A percentile compares a stretch with the other conserved stretches of the same genome.
phyloP scores from a whole-genome alignment of 2,797 vertebrate species.

The Sebastes wilsoni region DNA sequence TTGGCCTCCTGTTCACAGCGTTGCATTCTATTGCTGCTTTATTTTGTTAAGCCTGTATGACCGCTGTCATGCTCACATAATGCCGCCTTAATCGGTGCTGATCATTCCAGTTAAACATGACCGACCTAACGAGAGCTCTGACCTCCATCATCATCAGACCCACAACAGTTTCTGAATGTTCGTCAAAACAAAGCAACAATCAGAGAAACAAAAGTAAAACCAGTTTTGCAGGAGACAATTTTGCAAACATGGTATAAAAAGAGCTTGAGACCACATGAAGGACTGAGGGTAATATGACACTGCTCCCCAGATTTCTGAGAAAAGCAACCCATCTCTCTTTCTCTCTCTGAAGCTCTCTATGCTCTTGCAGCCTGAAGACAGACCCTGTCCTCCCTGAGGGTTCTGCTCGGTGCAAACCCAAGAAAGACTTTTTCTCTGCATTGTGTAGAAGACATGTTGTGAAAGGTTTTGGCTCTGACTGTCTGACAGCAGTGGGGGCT shows the following conservation, averaged over 20 bases:
- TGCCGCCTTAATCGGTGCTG: background rate
- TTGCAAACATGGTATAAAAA: conserved; percentile 56
- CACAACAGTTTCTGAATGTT: background rate
- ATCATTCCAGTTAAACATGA: conserved; percentile 1
- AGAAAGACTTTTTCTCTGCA: conserved; percentile 54
- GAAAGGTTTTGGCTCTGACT: conserved; percentile 65
- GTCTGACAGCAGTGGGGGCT: conserved; percentile 59
- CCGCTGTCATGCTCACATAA: conserved; percentile 1
- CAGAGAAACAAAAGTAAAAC: conserved; percentile 56
- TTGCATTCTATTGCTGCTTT: conserved; percentile 1
- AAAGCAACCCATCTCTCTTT: conserved; percentile 59
- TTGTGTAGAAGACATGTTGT: conserved; percentile 62
- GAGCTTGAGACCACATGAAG: conserved; percentile 77
- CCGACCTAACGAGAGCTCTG: background rate
- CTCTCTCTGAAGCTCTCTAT: conserved; percentile 37
- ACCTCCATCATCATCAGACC: background rate
- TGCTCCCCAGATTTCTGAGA: conserved; percentile 73
- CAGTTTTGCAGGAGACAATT: conserved; percentile 43
- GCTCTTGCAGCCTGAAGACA: conserved; percentile 47
- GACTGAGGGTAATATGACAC: conserved; percentile 49
- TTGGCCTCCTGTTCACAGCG: conserved; percentile 23
- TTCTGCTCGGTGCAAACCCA: conserved; percentile 54
- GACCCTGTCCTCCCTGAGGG: conserved; percentile 39
- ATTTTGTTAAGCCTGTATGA: background rate
- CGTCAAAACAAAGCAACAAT: conserved; percentile 13